Percentiles rank a stretch among this genome's conserved stretches.
phyloP scores from a whole-genome alignment of 2,797 vertebrate species.

The Rhinatrema bivittatum region DNA sequence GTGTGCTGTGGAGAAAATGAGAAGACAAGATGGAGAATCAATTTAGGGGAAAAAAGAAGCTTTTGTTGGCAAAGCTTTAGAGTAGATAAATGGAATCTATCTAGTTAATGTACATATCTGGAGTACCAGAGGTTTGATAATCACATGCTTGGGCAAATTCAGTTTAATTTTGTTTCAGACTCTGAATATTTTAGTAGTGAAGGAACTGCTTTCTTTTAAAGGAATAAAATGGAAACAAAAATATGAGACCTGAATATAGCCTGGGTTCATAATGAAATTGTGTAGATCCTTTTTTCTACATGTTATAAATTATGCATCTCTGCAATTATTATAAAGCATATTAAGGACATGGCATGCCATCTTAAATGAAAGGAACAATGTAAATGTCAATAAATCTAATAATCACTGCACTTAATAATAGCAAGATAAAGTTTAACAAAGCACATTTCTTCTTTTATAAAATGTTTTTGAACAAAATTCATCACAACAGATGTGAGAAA shows the following conservation, averaged over 20 bases:
- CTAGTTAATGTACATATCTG: constrained; percentile 54
- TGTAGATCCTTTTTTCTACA: constrained; percentile 12
- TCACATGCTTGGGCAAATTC: constrained; percentile 21
- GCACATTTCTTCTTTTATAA: no score
- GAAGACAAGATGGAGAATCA: constrained; percentile 64
- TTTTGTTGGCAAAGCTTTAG: constrained; percentile 54
- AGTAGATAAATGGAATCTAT: constrained; percentile 54
- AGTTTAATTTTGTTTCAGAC: constrained; percentile 12
- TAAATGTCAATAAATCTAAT: constrained; percentile 18
- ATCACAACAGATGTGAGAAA: no score
- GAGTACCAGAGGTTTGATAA: constrained; percentile 35
- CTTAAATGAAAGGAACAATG: no score
- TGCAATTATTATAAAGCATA: constrained; percentile 8
- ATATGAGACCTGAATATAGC: constrained; percentile 16
- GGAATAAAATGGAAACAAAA: constrained; percentile 5
- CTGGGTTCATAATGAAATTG: constrained; percentile 17
- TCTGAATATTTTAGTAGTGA: constrained; percentile 15
- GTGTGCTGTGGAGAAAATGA: constrained; percentile 67
- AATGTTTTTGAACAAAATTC: no score
- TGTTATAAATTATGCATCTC: constrained; percentile 8
- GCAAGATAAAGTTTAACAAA: no score
- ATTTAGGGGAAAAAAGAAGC: constrained; percentile 52
- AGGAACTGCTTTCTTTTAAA: not conserved
- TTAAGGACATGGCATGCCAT: no score
- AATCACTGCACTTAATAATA: constrained; percentile 10